phyloP scores from a whole-genome alignment of 2,113 vertebrate species.

The Dromaius novaehollandiae region DNA sequence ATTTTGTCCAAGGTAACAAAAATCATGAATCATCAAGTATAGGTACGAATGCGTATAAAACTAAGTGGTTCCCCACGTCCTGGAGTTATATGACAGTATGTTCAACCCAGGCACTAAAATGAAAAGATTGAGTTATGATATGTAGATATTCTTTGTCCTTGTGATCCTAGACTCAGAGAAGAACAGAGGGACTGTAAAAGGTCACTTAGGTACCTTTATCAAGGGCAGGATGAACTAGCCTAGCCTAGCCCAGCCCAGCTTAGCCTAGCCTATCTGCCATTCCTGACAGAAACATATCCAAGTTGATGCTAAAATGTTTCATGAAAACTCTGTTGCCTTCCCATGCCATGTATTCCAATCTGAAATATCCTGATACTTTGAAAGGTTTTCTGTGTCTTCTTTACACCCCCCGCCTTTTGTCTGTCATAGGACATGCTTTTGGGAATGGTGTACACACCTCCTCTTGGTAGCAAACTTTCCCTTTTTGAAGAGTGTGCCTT shows the following conservation, averaged over 20 bases:
- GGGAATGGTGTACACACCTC: neutral
- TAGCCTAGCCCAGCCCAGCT: too few relatives aligned
- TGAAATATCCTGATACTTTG: neutral
- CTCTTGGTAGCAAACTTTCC: neutral
- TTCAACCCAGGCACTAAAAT: neutral
- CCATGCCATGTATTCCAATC: rapidly evolving
- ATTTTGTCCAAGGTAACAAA: neutral
- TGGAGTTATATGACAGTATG: neutral
- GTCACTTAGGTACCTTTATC: neutral
- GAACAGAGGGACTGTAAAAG: neutral
- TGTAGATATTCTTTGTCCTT: neutral
- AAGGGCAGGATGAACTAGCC: neutral
- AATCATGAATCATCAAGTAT: neutral
- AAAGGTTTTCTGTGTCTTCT: neutral
- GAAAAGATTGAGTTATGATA: neutral
- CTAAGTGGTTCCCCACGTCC: neutral
- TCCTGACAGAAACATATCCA: neutral
- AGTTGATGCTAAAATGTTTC: neutral
- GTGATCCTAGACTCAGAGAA: neutral
- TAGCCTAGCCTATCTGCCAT: neutral
- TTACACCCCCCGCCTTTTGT: neutral
- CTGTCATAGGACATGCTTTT: too few relatives aligned
- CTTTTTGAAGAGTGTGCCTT: neutral
- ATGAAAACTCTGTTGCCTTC: neutral
- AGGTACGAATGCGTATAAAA: neutral